Evolutionary conservation across 2,888 invertebrate genomes (phyloP).

Genomic region (Yponomeuta malinellus): DNA sequence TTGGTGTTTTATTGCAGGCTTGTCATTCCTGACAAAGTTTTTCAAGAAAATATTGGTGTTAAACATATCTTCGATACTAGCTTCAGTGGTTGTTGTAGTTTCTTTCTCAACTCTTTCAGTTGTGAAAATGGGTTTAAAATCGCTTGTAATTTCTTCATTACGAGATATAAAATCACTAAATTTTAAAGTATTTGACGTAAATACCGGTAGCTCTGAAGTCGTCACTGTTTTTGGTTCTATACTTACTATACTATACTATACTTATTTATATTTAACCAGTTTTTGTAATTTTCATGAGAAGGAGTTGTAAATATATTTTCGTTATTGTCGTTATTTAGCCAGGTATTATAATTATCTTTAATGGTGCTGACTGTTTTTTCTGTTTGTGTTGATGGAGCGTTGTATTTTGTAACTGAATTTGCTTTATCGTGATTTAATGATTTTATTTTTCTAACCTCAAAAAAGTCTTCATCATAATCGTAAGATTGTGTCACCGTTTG

Average conservation of each 20-base stretch:
- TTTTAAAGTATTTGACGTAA: constrained; percentile 25
- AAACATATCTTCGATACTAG: constrained; percentile 38
- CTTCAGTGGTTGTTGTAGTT: constrained; percentile 34
- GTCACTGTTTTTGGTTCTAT: constrained; percentile 22
- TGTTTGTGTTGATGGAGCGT: neutral
- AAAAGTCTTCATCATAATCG: constrained; percentile 43
- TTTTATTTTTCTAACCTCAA: constrained; percentile 36
- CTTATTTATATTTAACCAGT: neutral
- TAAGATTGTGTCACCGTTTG: constrained; percentile 49
- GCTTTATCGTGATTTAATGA: constrained; percentile 8
- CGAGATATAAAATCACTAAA: constrained; percentile 33
- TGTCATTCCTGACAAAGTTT: constrained; percentile 40
- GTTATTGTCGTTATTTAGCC: constrained; percentile 24
- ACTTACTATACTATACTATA: too few relatives aligned
- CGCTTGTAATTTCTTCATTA: constrained; percentile 29
- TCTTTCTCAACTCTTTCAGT: constrained; percentile 24
- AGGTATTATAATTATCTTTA: neutral
- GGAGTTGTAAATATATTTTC: constrained; percentile 17
- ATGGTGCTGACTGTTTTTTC: neutral
- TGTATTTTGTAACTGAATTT: neutral
- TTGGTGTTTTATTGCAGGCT: constrained; percentile 22
- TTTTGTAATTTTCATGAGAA: neutral
- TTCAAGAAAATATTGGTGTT: constrained; percentile 57
- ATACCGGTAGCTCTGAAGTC: neutral
- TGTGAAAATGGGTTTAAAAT: constrained; percentile 36